These are phyloP conservation scores for Leguminivora glycinivorella DNA, from an alignment of 1,140 invertebrate genomes.

Conservation along the genomic window DNA sequence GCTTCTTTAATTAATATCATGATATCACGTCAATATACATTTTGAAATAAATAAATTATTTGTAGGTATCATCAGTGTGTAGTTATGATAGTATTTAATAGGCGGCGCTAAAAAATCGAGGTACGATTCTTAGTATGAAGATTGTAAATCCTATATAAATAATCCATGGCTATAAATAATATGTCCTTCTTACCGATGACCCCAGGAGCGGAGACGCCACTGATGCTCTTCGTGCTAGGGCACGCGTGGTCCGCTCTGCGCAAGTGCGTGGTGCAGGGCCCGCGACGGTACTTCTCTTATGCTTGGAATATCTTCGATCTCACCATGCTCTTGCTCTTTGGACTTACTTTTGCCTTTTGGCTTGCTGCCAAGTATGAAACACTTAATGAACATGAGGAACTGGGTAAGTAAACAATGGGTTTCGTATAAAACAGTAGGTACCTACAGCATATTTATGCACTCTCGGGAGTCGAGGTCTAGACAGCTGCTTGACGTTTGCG, in stretches of 20 bases:
- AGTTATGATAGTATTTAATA: no score
- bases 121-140: no score
- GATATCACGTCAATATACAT: no score
- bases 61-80: no score
- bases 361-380: conserved; percentile 40
- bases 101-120: no score
- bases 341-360: conserved; percentile 74
- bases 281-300: conserved; percentile 71
- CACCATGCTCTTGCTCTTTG: conserved; percentile 67
- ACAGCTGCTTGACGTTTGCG: no score
- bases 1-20: no score
- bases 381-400: conserved; percentile 9
- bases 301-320: conserved; percentile 79
- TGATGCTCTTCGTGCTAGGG: conserved; percentile 48
- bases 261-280: conserved; percentile 77
- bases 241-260: conserved; percentile 71
- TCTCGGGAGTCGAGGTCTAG: no score
- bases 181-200: neutral
- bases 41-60: no score
- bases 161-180: no score
- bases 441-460: neutral
- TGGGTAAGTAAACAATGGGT: conserved; percentile 32
- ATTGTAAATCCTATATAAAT: no score
- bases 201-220: conserved; percentile 40
- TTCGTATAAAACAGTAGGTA: neutral